Percentiles rank a stretch among this genome's conserved stretches.
Evolutionary conservation across 2,888 invertebrate genomes (phyloP).

Genomic region (Leucophenga maculata): DNA sequence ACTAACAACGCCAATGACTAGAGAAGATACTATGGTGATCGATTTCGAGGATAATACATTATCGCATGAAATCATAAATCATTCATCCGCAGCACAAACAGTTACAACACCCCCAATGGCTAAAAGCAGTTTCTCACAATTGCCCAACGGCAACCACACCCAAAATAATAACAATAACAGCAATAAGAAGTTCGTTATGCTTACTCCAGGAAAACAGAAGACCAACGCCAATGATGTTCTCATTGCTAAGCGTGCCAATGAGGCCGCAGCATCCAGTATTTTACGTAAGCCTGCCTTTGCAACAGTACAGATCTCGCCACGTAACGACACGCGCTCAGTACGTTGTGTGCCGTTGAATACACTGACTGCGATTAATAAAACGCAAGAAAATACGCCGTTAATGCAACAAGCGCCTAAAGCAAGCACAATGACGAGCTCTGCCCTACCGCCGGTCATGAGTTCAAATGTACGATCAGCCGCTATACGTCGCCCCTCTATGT

Average conservation of each 20-base stretch:
- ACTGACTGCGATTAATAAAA: conserved; percentile 30
- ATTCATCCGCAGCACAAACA: conserved; percentile 18
- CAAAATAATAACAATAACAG: background rate
- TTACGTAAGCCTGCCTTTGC: background rate
- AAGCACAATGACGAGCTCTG: background rate
- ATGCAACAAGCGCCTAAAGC: background rate
- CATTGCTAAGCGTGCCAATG: background rate
- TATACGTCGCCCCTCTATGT: too few relatives aligned
- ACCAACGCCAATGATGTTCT: too few relatives aligned
- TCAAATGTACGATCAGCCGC: too few relatives aligned
- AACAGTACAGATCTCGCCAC: background rate
- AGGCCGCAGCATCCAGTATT: background rate
- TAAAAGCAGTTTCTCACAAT: too few relatives aligned
- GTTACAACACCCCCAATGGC: background rate
- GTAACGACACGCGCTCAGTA: conserved; percentile 25
- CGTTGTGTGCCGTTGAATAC: conserved; percentile 44
- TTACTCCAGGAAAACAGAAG: background rate
- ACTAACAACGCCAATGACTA: background rate
- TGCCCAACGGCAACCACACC: background rate
- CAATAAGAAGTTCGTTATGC: background rate
- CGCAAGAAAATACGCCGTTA: background rate
- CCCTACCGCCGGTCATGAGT: background rate
- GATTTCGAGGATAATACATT: background rate
- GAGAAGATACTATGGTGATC: background rate
- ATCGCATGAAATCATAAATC: too few relatives aligned